Percentiles rank a stretch among this genome's conserved stretches.
phyloP scores from a whole-genome alignment of 2,888 invertebrate species.

The Pristionchus japonicus region DNA sequence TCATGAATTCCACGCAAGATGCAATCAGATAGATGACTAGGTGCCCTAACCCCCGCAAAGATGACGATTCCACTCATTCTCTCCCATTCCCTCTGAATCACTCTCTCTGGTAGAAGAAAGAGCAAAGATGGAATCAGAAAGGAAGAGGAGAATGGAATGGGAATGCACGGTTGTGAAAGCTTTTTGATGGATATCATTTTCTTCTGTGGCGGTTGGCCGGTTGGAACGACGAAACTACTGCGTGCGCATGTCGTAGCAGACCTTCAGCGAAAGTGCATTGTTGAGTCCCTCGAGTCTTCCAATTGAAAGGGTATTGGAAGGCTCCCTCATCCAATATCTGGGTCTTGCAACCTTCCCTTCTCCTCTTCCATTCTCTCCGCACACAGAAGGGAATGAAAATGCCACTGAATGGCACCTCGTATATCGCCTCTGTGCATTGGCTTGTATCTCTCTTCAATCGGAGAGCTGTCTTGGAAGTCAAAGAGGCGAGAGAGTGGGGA shows the following conservation, averaged over 20 bases:
- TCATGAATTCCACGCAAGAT: background rate
- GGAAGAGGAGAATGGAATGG: background rate
- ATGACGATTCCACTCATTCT: too few species aligned
- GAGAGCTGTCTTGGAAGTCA: too few species aligned
- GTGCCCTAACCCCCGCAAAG: background rate
- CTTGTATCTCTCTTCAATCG: too few species aligned
- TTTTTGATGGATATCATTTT: background rate
- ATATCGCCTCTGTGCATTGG: too few species aligned
- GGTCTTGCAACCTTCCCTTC: background rate
- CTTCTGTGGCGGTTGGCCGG: background rate
- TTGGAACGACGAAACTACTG: background rate
- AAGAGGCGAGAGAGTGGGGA: too few species aligned
- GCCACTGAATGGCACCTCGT: background rate
- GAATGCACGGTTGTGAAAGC: background rate
- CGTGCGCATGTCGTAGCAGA: too few species aligned
- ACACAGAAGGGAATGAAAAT: background rate
- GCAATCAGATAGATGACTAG: background rate
- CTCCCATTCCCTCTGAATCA: conserved; percentile 18
- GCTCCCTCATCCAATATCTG: background rate
- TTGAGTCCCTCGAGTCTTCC: background rate
- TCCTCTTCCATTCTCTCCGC: background rate
- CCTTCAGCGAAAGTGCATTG: too few species aligned
- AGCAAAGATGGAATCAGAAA: conserved; percentile 1
- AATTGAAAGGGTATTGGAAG: background rate
- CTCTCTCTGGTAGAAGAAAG: background rate